Evolutionary conservation across 2,797 vertebrate species (phyloP), one percentile per base, ranked within the genome.

Genomic region (Pseudomugil gertrudae): DNA sequence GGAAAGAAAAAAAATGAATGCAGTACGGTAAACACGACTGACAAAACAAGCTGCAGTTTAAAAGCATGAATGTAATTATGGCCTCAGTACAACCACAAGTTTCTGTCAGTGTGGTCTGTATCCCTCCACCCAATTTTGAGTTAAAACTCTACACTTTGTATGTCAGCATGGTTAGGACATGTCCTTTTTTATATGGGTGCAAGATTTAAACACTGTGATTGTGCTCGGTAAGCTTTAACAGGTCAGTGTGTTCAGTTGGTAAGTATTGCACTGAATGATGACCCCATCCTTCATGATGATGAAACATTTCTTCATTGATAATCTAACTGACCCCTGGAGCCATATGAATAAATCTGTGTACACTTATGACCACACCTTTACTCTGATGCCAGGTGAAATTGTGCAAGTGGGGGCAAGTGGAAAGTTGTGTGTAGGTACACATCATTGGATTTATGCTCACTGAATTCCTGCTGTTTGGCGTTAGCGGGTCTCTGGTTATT

Each of bases 11-110:
- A 78, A 76, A 77, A 86, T 73, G 45, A 70, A 72, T 19, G n/a
- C 74, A 70, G 69, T 40, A 63, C 58, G 72, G 68, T 83, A 89
- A 89, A 85, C 81, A 83, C 68, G 55, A 69, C 68, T 73, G 19
- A 84, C 82, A 84, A 80, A 90, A 90, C 73, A 84, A 80, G 81
- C 69, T 60, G 55, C 75, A 81, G 57, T 87, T 79, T 82, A 27
- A 30, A 69, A 57, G 65, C 26, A 45, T 54, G 60, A 23, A 43
- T 82, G 38, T 82, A 72, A 69, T 79, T 81, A 80, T 73, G 40
- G 52, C 38, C 55, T 72, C 35, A 13, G 8, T 76, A 45, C 40
- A 70, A 65, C 21, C 50, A 32, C 26, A 33, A 32, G 23, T 0
- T 33, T 23, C 32, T 58, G 27, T 45, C 21, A 43, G 17, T 43